Base-by-base conservation (phyloP, 37 sponge, comb jelly and placozoan species). In the Halichondria panicea region DNA sequence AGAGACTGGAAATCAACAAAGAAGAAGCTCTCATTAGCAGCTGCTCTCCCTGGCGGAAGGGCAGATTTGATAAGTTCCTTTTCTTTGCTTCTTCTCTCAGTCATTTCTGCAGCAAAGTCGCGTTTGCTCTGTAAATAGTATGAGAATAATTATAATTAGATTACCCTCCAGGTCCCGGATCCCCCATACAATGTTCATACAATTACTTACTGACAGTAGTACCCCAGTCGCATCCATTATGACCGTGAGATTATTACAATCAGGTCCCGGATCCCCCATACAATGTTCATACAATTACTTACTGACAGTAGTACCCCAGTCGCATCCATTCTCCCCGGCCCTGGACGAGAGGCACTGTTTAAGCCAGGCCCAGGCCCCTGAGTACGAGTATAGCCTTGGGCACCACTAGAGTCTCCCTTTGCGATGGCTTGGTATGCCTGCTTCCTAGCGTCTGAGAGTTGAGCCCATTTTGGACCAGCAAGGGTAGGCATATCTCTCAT, bases 1-100 rank as follows among this genome's bases (percentile, higher is more conserved):
- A 88, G 63, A 2, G 74, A 87, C 57, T 93, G 93, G 54, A 93
- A 66, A 74, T 88, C 85, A 39, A 93, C 59, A 30, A 93, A 80
- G 74, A 59, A 92, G 72, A 92, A 92, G 30, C 68, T 73, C 18
- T 33, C 15, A 27, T 60, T 27, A 11, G 30, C 35, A 1, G 65
- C 66, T 24, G 36, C 25, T 21, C 62, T 72, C 3, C 66, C 72
- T 6, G 57, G 0, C 2, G 69, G 52, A 25, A 83, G 37, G 25
- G n/a, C 37, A 27, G 42, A 27, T 24, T 46, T 46, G 2, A 80
- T 27, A 0, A 42, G 25, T 2, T 52, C 63, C 21, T 44, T 43
- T 52, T 88, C 81, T 12, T 56, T 59, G 21, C 54, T 53, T 35
- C 76, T 48, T 35, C 72, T 27, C 25, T 81, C 72, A 25, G 68